These are phyloP conservation scores for Limonius californicus DNA, from an alignment of 1,140 invertebrate species.

Conservation along the genomic window DNA sequence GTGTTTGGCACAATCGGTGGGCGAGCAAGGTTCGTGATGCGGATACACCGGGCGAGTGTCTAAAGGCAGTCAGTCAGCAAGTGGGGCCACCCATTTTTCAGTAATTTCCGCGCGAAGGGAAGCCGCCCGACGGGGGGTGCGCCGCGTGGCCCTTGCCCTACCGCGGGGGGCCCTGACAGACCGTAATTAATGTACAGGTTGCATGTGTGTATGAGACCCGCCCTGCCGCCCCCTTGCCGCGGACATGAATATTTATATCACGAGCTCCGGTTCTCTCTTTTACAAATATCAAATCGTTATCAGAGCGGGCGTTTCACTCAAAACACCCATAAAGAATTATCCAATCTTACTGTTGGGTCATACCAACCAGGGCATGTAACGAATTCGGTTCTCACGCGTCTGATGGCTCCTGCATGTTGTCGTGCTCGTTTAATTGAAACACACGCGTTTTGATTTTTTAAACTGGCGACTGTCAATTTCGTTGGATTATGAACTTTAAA, in stretches of 20 bases:
- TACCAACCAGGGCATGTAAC: not conserved
- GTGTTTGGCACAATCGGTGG: not conserved
- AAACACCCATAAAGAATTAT: conserved; percentile 12
- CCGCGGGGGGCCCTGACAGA: conserved; percentile 31
- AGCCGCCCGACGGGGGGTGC: conserved; percentile 28
- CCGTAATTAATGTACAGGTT: conserved; percentile 35
- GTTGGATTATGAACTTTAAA: too few species aligned
- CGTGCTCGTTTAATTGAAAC: too few species aligned
- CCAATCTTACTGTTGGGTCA: not conserved
- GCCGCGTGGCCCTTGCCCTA: conserved; percentile 32
- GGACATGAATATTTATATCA: conserved; percentile 32
- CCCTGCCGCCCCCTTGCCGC: conserved; percentile 26
- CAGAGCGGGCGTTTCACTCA: conserved; percentile 4
- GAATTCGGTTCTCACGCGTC: not conserved
- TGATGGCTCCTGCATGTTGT: too few species aligned
- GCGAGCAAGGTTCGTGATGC: conserved; percentile 1
- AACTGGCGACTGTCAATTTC: too few species aligned
- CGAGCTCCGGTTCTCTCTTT: conserved; percentile 17
- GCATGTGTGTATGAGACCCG: conserved; percentile 31
- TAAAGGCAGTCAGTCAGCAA: not conserved
- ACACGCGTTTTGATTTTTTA: too few species aligned
- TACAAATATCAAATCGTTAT: conserved; percentile 23
- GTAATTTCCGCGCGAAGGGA: conserved; percentile 30
- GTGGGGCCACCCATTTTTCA: conserved; percentile 32
- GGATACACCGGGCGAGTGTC: conserved; percentile 4